A percentile compares a stretch with the other conserved stretches of the same genome.
These are phyloP conservation scores for Odiellus spinosus DNA, from an alignment of 2,888 invertebrate species.

Conservation along the genomic window DNA sequence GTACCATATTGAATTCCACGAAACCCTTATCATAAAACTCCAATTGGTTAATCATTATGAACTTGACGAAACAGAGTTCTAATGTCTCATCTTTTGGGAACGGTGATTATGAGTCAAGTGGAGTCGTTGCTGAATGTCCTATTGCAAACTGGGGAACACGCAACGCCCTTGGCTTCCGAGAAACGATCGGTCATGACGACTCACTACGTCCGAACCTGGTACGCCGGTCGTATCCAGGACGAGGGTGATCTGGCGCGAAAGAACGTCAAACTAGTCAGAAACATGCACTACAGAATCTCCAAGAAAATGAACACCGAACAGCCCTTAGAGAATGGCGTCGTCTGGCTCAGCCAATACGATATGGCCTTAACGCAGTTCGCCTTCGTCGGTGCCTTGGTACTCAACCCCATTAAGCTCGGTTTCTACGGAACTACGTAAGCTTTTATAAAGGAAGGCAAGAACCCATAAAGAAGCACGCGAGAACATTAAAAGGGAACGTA, in stretches of 20 bases:
- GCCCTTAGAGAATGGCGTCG: conserved; percentile 20
- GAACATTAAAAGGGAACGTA: no score
- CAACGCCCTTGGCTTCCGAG: no score
- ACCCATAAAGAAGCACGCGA: no score
- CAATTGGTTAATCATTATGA: no score
- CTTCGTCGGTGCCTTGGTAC: conserved; percentile 56
- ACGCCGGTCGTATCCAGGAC: conserved; percentile 45
- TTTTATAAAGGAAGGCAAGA: no score
- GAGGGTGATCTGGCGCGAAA: conserved; percentile 34
- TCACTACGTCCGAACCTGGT: conserved; percentile 42
- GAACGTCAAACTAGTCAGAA: conserved; percentile 32
- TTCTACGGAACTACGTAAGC: conserved; percentile 27
- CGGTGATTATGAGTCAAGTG: no score
- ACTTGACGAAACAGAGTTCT: no score
- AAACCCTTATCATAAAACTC: no score
- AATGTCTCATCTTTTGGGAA: no score
- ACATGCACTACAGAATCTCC: conserved; percentile 37
- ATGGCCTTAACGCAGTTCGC: conserved; percentile 72
- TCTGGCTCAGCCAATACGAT: conserved; percentile 54
- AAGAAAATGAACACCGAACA: conserved; percentile 23
- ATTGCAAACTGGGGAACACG: no score
- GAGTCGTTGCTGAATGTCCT: no score
- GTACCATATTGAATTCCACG: no score
- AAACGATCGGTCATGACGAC: conserved; percentile 23
- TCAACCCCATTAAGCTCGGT: conserved; percentile 45